These are phyloP conservation scores for Urosaurus nigricauda DNA, from an alignment of 2,797 vertebrate genomes.

Conservation along the genomic window DNA sequence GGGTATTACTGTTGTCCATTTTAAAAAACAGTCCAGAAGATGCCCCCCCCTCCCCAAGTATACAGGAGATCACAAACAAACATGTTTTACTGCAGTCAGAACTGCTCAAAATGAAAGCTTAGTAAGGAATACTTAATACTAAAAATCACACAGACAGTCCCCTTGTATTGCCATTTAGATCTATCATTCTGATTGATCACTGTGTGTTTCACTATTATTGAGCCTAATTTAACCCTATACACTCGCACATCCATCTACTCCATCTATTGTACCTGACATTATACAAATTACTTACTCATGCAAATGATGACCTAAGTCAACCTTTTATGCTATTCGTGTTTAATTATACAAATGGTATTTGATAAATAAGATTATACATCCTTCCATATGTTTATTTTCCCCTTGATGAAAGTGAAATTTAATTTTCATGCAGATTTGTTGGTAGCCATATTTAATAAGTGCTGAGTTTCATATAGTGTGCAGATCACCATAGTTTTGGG, in stretches of 20 bases:
- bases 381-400: conserved; percentile 89
- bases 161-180: conserved; percentile 95
- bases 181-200: conserved; percentile 99
- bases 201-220: conserved; percentile 95
- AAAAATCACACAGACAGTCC: conserved; percentile 83
- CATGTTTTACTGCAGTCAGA: conserved; percentile 63
- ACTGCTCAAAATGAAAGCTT: conserved; percentile 72
- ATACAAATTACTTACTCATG: conserved; percentile 99
- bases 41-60: conserved; percentile 16
- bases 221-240: conserved; percentile 98
- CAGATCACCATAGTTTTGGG: conserved; percentile 75
- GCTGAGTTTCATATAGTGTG: conserved; percentile 87
- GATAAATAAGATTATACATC: conserved; percentile 97
- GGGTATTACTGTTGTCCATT: conserved; percentile 36
- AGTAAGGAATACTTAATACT: conserved; percentile 78
- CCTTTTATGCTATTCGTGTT: conserved; percentile 94
- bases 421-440: conserved; percentile 98
- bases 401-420: conserved; percentile 98
- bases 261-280: conserved; percentile 94
- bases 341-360: conserved; percentile 98
- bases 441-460: conserved; percentile 84
- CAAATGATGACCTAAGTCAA: conserved; percentile 94
- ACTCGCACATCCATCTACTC: conserved; percentile 91
- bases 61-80: conserved; percentile 52
- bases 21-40: conserved; percentile 27